Evolutionary conservation across 2,113 vertebrate genomes (phyloP).

Genomic region (pig (Sus scrofa)): T2T-Sscrofa CM000815.6:89944501-89945000

Average conservation of each 20-base stretch:
- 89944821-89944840: not conserved
- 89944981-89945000: not conserved
- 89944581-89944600: not conserved
- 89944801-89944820: not conserved
- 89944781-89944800: not conserved
- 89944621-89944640: not conserved
- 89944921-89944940: not conserved
- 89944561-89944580: not conserved
- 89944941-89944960: constrained; percentile 24
- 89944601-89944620: not conserved
- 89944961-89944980: not conserved
- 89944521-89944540: not conserved
- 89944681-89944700: not conserved
- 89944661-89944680: not conserved
- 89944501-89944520: not conserved
- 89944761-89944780: not conserved
- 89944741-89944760: not conserved
- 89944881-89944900: constrained; percentile 26
- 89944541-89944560: not conserved
- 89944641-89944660: not conserved
- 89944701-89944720: not conserved
- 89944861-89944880: constrained; percentile 21
- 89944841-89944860: not conserved
- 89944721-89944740: not conserved
- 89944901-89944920: not conserved